Evolutionary conservation across 1,140 invertebrate species (phyloP).

Genomic region (Cylas formicarius): DNA sequence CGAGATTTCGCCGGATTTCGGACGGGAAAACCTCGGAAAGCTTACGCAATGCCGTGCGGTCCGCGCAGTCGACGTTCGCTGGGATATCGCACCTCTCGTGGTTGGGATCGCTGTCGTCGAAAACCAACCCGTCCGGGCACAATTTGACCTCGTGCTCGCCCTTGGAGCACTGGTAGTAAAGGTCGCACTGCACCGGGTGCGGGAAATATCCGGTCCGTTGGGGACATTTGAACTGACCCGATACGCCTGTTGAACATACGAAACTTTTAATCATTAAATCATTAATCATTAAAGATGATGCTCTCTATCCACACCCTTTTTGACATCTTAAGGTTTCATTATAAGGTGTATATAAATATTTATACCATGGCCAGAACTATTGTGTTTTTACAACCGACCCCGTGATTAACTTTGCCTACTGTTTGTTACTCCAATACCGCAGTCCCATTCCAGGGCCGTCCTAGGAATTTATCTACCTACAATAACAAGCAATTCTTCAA

Average conservation of each 20-base stretch:
- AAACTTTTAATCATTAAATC: conserved; percentile 4
- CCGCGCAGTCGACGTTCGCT: conserved; percentile 70
- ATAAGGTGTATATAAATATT: too few relatives aligned
- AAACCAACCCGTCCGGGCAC: conserved; percentile 76
- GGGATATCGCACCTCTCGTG: conserved; percentile 71
- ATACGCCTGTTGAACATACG: conserved; percentile 19
- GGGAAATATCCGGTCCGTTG: conserved; percentile 68
- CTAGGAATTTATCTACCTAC: too few relatives aligned
- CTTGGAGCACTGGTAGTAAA: conserved; percentile 69
- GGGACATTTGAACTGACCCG: conserved; percentile 57
- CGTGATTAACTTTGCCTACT: too few relatives aligned
- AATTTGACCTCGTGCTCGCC: conserved; percentile 58
- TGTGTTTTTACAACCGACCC: too few relatives aligned
- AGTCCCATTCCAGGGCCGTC: too few relatives aligned
- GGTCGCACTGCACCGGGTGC: conserved; percentile 71
- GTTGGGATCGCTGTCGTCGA: conserved; percentile 65
- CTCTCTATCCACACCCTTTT: too few relatives aligned
- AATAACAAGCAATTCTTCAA: too few relatives aligned
- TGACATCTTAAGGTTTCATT: too few relatives aligned
- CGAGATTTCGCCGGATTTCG: too few relatives aligned
- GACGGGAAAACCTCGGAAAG: conserved; percentile 29
- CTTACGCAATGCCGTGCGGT: conserved; percentile 69
- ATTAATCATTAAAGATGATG: too few relatives aligned
- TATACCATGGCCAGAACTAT: too few relatives aligned
- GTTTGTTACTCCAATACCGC: too few relatives aligned